Conservation (phyloP, 1,140 invertebrate species). For the Drosophila bifasciata region DNA sequence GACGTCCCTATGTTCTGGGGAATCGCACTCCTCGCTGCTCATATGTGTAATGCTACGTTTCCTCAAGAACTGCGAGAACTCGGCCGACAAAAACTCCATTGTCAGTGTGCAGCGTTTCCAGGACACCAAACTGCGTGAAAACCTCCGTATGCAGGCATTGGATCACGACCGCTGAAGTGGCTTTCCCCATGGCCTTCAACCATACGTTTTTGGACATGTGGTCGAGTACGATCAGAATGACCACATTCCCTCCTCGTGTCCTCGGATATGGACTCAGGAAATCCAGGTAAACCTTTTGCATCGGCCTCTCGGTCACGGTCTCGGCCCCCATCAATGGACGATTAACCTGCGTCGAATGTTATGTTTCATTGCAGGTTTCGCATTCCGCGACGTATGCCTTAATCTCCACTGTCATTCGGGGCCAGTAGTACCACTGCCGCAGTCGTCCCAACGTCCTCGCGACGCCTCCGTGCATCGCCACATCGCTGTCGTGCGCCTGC, state of each 20-base stretch:
- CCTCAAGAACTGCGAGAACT: background rate
- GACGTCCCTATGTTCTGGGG: background rate
- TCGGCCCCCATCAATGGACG: too few species aligned
- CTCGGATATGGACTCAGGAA: too few species aligned
- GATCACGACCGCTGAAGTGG: background rate
- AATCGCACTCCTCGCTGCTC: background rate
- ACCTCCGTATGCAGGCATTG: conserved; percentile 8
- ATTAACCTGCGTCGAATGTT: too few species aligned
- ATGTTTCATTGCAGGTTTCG: too few species aligned
- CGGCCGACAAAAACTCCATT: conserved; percentile 23
- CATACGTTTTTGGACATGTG: too few species aligned
- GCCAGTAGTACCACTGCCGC: conserved; percentile 11
- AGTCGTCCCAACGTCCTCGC: background rate
- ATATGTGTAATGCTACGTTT: background rate
- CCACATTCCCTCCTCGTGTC: too few species aligned
- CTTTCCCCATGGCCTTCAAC: conserved; percentile 2
- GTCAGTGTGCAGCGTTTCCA: background rate
- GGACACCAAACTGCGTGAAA: conserved; percentile 19
- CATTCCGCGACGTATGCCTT: too few species aligned
- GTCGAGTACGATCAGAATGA: too few species aligned
- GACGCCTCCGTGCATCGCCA: conserved; percentile 12
- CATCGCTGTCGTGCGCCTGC: background rate
- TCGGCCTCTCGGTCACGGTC: too few species aligned
- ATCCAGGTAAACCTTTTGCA: too few species aligned
- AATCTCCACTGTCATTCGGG: background rate